phyloP scores from a whole-genome alignment of 2,113 vertebrate species.

The Cathartes aura region DNA sequence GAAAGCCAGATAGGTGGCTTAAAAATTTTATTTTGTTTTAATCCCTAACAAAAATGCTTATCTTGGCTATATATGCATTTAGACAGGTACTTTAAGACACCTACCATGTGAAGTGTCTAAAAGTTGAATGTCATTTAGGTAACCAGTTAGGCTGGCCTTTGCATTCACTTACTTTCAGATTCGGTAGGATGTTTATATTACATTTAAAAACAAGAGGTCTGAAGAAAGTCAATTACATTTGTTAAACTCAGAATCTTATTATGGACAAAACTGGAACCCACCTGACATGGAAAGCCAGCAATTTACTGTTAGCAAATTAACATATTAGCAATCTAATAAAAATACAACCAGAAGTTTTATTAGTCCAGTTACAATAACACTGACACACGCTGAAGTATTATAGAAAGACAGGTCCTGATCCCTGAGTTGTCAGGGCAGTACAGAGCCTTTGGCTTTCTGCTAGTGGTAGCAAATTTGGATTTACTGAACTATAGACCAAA shows the following conservation, averaged over 20 bases:
- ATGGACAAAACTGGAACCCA: background rate
- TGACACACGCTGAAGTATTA: background rate
- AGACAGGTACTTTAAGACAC: background rate
- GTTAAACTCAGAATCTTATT: background rate
- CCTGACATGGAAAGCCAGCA: accelerated
- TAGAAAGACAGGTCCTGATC: background rate
- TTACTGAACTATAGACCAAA: background rate
- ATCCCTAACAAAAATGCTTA: background rate
- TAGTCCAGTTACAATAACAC: background rate
- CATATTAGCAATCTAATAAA: background rate
- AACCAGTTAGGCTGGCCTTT: background rate
- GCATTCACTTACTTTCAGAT: background rate
- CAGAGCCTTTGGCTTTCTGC: background rate
- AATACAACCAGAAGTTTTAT: background rate
- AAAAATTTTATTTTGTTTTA: background rate
- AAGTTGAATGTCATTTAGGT: background rate
- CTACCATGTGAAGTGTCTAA: background rate
- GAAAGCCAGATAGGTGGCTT: background rate
- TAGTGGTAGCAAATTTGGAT: background rate
- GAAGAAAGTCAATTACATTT: background rate
- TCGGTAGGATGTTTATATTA: background rate
- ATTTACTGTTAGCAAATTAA: background rate
- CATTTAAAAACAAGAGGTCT: background rate
- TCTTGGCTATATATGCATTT: background rate
- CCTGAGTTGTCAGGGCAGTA: background rate